Base-by-base conservation (phyloP, 2,888 invertebrate species). In the Rhagonycha fulva region DNA sequence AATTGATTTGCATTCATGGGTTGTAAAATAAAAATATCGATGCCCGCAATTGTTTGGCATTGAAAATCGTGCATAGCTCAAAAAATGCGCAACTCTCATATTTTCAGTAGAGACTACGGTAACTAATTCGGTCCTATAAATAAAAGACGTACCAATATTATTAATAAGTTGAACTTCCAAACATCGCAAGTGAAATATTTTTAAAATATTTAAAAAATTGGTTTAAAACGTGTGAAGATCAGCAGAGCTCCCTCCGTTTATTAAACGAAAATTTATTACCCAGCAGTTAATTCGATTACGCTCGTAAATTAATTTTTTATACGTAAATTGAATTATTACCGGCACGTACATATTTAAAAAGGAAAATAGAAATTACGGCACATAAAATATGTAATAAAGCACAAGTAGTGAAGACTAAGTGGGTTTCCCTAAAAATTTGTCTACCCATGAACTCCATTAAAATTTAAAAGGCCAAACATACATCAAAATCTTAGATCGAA, bases 11-110 rank as follows among this genome's bases (percentile, higher is more conserved):
- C 47, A 47, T 47, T 47, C 47, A 47, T 47, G 47, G 47, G 47
- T 47, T 47, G 47, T 47, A 47, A 47, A 47, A 47, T 47, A 47
- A 47, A 47, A 47, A 47, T 47, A 47, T 47, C 47, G 47, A 47
- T 47, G 47, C 47, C 47, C 47, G 47, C 60, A 67, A 71, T 26
- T 62, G 67, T 72, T 72, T 61, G 72, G 61, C 72, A 72, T 72
- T 72, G 72, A 47, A 71, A 72, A 68, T 71, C 71, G 30, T 26
- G 70, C 32, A 26, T 63, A 24, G 71, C 47, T 23, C n/a, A 47
- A 72, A 62, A 68, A 14, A 60, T 60, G 60, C 68, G 61, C 66
- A 71, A 47, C 71, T 71, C 66, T 66, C 32, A 71, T 71, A 71
- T 71, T 71, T 71, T 66, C 24, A 61, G 23, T 30, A n/a, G 2